phyloP scores from a whole-genome alignment of 2,113 vertebrate species.

The Gulo gulo region DNA sequence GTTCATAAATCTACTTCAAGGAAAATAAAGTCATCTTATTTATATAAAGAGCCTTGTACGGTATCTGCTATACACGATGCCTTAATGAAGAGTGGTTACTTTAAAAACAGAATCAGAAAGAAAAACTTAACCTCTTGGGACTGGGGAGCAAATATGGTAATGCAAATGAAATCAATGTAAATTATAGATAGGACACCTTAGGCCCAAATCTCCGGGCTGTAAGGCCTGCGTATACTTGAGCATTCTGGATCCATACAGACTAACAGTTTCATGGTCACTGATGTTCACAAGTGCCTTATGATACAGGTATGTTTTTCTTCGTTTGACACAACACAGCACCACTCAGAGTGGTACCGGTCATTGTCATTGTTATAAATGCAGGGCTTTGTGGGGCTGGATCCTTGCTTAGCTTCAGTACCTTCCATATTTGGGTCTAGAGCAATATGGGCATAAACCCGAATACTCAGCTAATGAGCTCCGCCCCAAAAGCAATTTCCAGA shows the following conservation, averaged over 20 bases:
- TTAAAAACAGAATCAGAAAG: not conserved
- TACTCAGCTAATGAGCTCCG: conserved; percentile 8
- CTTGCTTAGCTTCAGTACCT: not conserved
- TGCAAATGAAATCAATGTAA: not conserved
- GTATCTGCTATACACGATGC: not conserved
- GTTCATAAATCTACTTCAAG: not conserved
- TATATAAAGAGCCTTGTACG: not conserved
- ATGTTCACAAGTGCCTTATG: not conserved
- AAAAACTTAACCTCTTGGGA: not conserved
- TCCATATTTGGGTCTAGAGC: not conserved
- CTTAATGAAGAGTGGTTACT: not conserved
- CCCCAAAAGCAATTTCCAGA: not conserved
- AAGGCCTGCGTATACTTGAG: not conserved
- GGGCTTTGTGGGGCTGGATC: not conserved
- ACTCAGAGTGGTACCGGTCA: not conserved
- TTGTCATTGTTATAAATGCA: not conserved
- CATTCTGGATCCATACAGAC: not conserved
- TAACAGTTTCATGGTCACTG: not conserved
- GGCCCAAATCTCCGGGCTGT: not conserved
- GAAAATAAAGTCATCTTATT: not conserved
- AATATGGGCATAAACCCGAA: not conserved
- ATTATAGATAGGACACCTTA: not conserved
- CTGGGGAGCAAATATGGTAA: not conserved
- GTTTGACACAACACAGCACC: not conserved
- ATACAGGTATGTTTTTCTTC: not conserved